phyloP scores from a whole-genome alignment of 1,140 invertebrate species.

The Aphis gossypii region DNA sequence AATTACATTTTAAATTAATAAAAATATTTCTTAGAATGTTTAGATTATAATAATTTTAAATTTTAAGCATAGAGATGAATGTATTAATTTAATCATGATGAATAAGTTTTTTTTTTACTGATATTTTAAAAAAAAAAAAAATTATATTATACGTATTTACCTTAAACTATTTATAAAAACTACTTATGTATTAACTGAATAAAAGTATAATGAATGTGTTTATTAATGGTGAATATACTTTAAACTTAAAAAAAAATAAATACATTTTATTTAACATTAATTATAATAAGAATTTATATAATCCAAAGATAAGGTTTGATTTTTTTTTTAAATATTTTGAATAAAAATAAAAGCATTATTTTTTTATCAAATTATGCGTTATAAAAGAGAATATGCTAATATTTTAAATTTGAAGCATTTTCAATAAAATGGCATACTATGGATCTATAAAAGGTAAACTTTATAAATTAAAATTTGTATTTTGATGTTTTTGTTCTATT shows the following conservation, averaged over 20 bases:
- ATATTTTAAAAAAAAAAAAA: background rate
- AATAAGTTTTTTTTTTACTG: background rate
- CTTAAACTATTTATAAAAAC: background rate
- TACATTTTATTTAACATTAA: background rate
- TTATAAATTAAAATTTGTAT: slow-evolving; percentile 33
- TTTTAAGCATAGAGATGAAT: too few species aligned
- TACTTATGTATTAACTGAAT: background rate
- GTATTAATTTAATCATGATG: too few species aligned
- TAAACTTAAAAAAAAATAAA: background rate
- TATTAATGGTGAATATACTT: background rate
- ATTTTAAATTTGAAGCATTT: background rate
- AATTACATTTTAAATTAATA: too few species aligned
- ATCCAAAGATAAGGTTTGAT: background rate
- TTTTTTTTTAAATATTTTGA: background rate
- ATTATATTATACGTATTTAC: background rate
- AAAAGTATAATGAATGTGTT: background rate
- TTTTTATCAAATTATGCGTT: background rate
- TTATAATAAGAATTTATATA: too few species aligned
- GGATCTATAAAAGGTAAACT: background rate
- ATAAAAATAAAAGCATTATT: background rate
- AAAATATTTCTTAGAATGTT: background rate
- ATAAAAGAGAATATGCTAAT: background rate
- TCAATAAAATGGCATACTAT: background rate
- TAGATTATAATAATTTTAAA: background rate
- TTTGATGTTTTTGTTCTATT: slow-evolving; percentile 32